These are phyloP conservation scores for Corythornis vintsioides DNA, from an alignment of 2,113 vertebrate genomes.

Conservation along the genomic window DNA sequence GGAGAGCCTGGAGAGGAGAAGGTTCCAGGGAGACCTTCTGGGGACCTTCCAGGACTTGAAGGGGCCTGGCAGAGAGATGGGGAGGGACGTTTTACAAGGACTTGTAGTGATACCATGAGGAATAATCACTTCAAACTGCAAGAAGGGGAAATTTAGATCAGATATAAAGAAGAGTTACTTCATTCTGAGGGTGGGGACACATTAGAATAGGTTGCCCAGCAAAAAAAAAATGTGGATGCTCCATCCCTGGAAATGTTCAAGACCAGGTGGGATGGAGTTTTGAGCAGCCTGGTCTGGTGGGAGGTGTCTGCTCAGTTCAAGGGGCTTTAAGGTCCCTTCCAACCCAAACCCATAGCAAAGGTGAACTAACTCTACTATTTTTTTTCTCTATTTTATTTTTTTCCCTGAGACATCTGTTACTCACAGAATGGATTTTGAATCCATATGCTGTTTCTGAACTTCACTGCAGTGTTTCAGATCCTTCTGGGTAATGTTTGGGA, in stretches of 20 bases:
- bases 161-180: neutral
- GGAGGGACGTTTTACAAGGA: neutral
- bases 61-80: too few species aligned
- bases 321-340: neutral
- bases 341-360: neutral
- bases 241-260: neutral
- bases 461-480: neutral
- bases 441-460: conserved; percentile 1
- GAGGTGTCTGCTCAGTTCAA: too few species aligned
- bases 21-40: too few species aligned
- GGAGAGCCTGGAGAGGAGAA: too few species aligned
- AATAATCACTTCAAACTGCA: neutral
- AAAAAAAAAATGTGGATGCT: neutral
- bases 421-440: neutral
- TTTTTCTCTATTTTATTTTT: conserved; percentile 5
- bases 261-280: neutral
- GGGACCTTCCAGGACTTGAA: too few species aligned
- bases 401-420: neutral
- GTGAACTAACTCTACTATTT: neutral
- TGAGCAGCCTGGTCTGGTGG: neutral
- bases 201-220: neutral
- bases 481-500: conserved; percentile 8
- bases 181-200: neutral
- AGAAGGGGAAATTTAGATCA: neutral
- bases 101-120: neutral